phyloP scores from a whole-genome alignment of 1,140 invertebrate genomes.

The Mya arenaria region DNA sequence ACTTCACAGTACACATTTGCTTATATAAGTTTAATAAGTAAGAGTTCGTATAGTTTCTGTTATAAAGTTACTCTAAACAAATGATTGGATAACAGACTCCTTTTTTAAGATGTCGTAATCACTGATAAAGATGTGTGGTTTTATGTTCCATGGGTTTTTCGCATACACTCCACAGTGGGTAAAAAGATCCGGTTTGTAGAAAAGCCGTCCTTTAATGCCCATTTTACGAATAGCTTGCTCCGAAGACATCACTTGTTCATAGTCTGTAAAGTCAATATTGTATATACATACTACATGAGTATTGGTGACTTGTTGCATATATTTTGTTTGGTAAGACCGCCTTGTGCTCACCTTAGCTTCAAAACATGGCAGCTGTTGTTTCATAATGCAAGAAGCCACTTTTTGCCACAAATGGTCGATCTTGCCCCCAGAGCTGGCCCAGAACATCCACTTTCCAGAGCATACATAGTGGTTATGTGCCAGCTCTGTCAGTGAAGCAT shows the following conservation, averaged over 20 bases:
- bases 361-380: background rate
- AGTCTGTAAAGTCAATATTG: conserved; percentile 52
- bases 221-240: conserved; percentile 46
- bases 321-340: background rate
- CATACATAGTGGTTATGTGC: conserved; percentile 45
- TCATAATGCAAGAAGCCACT: conserved; percentile 53
- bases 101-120: conserved; percentile 42
- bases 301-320: background rate
- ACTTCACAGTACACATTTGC: too few relatives aligned
- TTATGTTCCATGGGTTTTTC: conserved; percentile 44
- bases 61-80: too few relatives aligned
- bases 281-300: conserved; percentile 56
- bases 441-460: conserved; percentile 62
- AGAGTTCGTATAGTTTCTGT: too few relatives aligned
- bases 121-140: conserved; percentile 36
- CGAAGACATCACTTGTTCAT: conserved; percentile 36
- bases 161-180: conserved; percentile 48
- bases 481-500: conserved; percentile 47
- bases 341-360: conserved; percentile 38
- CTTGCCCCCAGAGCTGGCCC: conserved; percentile 52
- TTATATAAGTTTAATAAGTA: too few relatives aligned
- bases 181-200: conserved; percentile 60
- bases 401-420: conserved; percentile 61
- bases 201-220: conserved; percentile 42
- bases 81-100: too few relatives aligned